These are phyloP conservation scores for Scolopax mira DNA, from an alignment of 2,113 vertebrate genomes.

Conservation along the genomic window DNA sequence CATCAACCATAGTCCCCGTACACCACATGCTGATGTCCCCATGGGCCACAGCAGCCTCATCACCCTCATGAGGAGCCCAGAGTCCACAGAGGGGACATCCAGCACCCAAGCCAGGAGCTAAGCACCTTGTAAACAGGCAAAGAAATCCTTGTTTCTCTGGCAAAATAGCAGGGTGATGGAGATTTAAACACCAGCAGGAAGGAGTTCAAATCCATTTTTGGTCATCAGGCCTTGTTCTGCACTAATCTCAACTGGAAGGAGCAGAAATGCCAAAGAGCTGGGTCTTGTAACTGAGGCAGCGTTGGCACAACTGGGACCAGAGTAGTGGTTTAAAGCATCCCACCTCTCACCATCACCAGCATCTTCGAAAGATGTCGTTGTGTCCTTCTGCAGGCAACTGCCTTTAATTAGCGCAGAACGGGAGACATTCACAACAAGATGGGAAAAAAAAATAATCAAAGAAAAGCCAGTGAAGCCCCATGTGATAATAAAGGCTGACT, in stretches of 20 bases:
- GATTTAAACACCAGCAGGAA: not conserved
- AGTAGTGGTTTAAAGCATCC: not conserved
- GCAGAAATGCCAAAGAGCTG: accelerated
- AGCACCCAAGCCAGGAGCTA: not conserved
- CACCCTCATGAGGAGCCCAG: not conserved
- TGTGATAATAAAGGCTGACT: constrained; percentile 43
- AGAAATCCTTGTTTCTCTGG: not conserved
- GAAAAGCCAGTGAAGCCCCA: constrained; percentile 5
- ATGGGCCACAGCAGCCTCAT: not conserved
- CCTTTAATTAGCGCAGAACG: not conserved
- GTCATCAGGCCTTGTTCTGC: not conserved
- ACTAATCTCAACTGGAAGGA: not conserved
- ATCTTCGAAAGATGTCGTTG: not conserved
- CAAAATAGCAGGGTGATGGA: not conserved
- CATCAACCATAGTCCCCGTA: not conserved
- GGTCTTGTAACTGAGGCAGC: not conserved
- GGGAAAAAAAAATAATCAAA: constrained; percentile 13
- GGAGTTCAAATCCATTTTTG: not conserved
- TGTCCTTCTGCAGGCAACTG: not conserved
- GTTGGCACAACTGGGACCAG: not conserved
- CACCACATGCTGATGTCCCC: not conserved
- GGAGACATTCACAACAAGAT: not conserved
- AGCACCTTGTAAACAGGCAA: not conserved
- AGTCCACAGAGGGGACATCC: accelerated
- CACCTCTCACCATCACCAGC: not conserved